Percentiles rank a stretch among this genome's conserved stretches.
phyloP scores from a whole-genome alignment of 2,797 vertebrate species.

The Onychomys arenicola region DNA sequence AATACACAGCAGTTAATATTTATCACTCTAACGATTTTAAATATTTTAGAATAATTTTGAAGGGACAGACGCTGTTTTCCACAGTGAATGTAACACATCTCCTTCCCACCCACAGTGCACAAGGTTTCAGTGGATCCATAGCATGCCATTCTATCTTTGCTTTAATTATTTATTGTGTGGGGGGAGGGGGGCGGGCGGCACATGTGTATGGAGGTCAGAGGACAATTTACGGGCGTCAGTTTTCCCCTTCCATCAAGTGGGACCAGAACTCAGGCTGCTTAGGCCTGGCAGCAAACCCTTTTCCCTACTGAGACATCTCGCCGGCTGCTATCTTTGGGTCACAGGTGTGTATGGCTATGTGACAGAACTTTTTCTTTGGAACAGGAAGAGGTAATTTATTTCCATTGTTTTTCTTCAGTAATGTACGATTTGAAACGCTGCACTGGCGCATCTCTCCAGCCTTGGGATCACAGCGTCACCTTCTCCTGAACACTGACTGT shows the following conservation, averaged over 20 bases:
- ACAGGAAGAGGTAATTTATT: neutral
- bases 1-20: neutral
- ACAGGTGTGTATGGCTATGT: neutral
- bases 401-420: neutral
- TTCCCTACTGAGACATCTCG: neutral
- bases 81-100: neutral
- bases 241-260: neutral
- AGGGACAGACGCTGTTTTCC: neutral
- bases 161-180: neutral
- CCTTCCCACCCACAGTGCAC: neutral
- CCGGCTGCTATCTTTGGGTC: neutral
- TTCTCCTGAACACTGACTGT: neutral
- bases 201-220: neutral
- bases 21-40: neutral
- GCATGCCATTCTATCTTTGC: neutral
- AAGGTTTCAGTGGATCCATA: too few species aligned
- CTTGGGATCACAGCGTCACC: too few species aligned
- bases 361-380: neutral
- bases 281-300: neutral
- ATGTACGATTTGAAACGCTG: neutral
- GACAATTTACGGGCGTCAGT: neutral
- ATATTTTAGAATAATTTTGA: neutral
- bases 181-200: neutral
- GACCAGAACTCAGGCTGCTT: neutral
- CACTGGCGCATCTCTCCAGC: neutral